Evolutionary conservation across 2,888 invertebrate genomes (phyloP).

Genomic region (Callimorpha dominula): DNA sequence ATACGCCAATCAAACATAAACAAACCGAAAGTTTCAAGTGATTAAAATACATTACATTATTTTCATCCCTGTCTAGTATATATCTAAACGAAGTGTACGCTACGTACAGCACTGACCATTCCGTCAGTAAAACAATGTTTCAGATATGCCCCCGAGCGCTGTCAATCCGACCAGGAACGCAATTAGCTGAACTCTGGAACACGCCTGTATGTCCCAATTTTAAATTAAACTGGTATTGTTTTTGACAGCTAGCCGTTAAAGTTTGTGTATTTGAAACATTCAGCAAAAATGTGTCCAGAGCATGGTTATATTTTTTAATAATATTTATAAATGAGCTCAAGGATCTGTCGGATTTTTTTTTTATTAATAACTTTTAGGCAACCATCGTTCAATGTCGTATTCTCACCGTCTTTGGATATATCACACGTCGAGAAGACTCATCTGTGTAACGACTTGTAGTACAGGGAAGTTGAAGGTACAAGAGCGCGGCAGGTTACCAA

Average conservation of each 20-base stretch:
- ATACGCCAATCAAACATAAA: not conserved
- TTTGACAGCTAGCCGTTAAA: slow-evolving; percentile 16
- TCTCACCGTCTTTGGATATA: too few species aligned
- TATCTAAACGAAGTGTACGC: not conserved
- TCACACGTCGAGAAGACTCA: too few species aligned
- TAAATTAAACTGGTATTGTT: slow-evolving; percentile 17
- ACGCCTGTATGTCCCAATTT: slow-evolving; percentile 16
- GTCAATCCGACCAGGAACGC: slow-evolving; percentile 13
- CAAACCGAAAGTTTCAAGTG: not conserved
- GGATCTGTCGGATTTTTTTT: not conserved
- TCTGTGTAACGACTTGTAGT: too few species aligned
- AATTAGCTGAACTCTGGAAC: slow-evolving; percentile 12
- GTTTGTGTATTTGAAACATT: slow-evolving; percentile 4
- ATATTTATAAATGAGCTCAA: not conserved
- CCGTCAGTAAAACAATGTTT: slow-evolving; percentile 4
- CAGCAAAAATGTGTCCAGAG: not conserved
- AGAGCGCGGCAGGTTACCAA: too few species aligned
- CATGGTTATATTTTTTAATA: not conserved
- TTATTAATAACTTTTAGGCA: not conserved
- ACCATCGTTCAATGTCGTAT: too few species aligned
- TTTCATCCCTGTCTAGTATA: not conserved
- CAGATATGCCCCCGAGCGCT: slow-evolving; percentile 18
- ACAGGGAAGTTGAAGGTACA: too few species aligned
- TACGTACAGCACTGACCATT: not conserved
- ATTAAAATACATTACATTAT: not conserved